Base-by-base conservation (phyloP, 2,888 invertebrate genomes). In the Caenorhabditis virilis region DNA sequence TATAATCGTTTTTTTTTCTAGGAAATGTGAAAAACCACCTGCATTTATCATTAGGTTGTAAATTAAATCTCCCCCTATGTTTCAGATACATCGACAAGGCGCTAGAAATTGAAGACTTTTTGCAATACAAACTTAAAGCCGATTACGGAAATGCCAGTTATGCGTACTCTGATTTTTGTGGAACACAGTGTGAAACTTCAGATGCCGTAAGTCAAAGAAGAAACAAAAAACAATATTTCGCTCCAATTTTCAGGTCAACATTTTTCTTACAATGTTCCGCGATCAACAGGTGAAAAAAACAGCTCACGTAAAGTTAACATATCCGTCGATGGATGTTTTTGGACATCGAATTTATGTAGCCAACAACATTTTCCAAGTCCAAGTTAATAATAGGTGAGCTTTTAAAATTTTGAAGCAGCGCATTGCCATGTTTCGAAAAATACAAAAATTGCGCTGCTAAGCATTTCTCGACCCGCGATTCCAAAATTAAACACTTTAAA, bases 321-420 rank as follows among this genome's bases (percentile, higher is more conserved):
- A 79, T 53, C 82, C 82, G 11, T 78, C 78, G 15, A 80, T 83
- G 80, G 82, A 83, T 36, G 74, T 82, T 6, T 83, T 78, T 50
- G 80, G 80, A 4, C 79, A 82, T 57, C 68, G 74, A 16, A 70
- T 82, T 45, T 82, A 82, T 56, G 63, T 82, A 59, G 82, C 80
- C 16, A 80, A 83, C 56, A 82, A 83, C 59, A 79, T 82, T 42
- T 82, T 80, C 61, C 74, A 77, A 42, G 80, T 82, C 3, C 56
- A 65, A 11, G 50, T 80, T 38, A 78, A 79, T 48, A 78, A 81
- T 57, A 66, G 74, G 79, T 78, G 13, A 43, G 60, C 16, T 30
- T 2, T 2, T 0, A 33, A 30, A 35, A 16, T 11, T n/a, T n/a
- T n/a, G n/a, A n/a, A n/a, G n/a, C n/a, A n/a, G n/a, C n/a, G n/a